A percentile compares a stretch with the other conserved stretches of the same genome.
Conservation (phyloP, 1,140 invertebrate species). For the Propsilocerus akamusi region DNA sequence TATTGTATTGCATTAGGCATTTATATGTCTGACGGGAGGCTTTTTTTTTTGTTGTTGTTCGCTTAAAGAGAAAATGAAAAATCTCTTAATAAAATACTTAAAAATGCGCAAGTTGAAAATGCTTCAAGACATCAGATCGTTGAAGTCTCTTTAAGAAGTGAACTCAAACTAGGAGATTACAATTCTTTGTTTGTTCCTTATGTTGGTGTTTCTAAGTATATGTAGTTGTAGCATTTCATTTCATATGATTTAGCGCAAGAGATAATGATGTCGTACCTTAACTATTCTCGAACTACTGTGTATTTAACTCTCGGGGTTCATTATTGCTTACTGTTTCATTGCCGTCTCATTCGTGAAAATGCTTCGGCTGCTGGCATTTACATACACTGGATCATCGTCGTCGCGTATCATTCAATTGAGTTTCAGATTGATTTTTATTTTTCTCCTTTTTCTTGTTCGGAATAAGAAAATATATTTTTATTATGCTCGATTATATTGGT, state of each 20-base stretch:
- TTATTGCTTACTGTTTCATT: not conserved
- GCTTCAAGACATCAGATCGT: no score
- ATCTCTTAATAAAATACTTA: conserved; percentile 4
- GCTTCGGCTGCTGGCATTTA: not conserved
- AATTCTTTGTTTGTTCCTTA: no score
- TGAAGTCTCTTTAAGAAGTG: no score
- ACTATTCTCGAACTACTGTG: conserved; percentile 3
- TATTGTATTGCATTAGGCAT: not conserved
- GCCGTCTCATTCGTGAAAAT: not conserved
- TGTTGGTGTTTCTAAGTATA: not conserved
- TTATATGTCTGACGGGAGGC: not conserved
- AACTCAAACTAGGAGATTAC: no score
- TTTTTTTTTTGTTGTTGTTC: no score
- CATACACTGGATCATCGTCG: no score
- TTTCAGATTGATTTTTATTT: no score
- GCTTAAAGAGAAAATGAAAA: not conserved
- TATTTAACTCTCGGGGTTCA: not conserved
- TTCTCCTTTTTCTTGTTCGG: no score
- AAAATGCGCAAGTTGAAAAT: conserved; percentile 1
- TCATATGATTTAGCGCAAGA: no score
- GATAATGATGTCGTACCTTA: conserved; percentile 3
- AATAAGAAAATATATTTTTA: no score
- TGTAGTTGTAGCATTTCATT: not conserved
- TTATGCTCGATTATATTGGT: no score
- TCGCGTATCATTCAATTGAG: no score